Evolutionary conservation across 2,797 vertebrate genomes (phyloP).

Genomic region (Sparidentex hasta): DNA sequence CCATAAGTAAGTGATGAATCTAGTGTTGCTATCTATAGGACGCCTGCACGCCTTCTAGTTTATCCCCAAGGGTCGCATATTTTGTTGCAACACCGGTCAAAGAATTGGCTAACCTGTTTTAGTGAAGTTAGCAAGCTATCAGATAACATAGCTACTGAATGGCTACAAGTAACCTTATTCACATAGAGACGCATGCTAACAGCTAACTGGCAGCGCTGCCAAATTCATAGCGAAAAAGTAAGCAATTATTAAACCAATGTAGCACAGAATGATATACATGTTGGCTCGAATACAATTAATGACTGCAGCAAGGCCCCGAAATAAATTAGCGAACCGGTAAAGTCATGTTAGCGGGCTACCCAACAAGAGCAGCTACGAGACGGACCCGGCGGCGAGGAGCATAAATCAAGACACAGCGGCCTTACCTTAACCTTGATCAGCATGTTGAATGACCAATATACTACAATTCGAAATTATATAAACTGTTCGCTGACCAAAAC

Average conservation of each 20-base stretch:
- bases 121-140: constrained; percentile 14
- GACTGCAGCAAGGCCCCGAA: neutral
- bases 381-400: neutral
- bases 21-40: no score
- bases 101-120: neutral
- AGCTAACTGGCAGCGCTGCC: neutral
- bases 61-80: neutral
- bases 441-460: constrained; percentile 73
- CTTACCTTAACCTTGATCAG: constrained; percentile 89
- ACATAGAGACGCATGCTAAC: neutral
- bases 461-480: neutral
- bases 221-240: accelerated
- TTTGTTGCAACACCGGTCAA: neutral
- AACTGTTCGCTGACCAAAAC: constrained; percentile 8
- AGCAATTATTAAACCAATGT: accelerated
- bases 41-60: neutral
- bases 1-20: neutral
- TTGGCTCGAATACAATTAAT: neutral
- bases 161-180: neutral
- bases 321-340: constrained; percentile 9
- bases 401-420: accelerated
- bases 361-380: neutral
- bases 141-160: neutral
- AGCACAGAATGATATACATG: accelerated
- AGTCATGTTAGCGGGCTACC: constrained; percentile 31